Evolutionary conservation across 2,888 invertebrate species (phyloP).

Genomic region (Melieria omissa): DNA sequence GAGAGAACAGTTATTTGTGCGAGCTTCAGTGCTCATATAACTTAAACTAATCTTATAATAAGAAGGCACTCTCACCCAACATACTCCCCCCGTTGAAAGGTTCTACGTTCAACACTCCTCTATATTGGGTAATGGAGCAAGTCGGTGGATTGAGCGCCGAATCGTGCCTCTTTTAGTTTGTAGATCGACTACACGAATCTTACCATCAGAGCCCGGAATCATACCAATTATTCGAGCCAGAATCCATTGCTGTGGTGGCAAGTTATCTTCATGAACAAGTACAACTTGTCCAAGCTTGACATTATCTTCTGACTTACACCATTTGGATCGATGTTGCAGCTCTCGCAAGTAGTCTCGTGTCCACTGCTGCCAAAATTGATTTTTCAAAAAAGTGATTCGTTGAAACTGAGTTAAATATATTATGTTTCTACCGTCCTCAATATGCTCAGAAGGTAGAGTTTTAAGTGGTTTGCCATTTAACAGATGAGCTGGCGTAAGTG

Average conservation of each 20-base stretch:
- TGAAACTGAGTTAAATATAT: constrained; percentile 35
- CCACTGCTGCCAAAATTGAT: constrained; percentile 41
- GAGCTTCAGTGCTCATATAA: too few species aligned
- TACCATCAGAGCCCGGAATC: constrained; percentile 34
- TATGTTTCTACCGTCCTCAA: not conserved
- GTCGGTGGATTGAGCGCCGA: constrained; percentile 25
- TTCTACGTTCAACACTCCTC: not conserved
- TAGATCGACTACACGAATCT: constrained; percentile 37
- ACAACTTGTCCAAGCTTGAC: constrained; percentile 38
- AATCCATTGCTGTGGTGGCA: constrained; percentile 40
- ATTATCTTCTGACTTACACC: constrained; percentile 31
- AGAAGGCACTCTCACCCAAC: not conserved
- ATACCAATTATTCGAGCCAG: constrained; percentile 30
- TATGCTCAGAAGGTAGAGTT: not conserved
- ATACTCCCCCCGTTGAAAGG: constrained; percentile 18
- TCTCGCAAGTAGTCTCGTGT: constrained; percentile 36
- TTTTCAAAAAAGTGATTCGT: constrained; percentile 34
- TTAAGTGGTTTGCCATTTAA: constrained; percentile 29
- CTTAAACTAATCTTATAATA: too few species aligned
- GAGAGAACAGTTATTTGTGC: too few species aligned
- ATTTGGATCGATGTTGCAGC: constrained; percentile 35
- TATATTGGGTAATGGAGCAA: constrained; percentile 17
- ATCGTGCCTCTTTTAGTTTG: constrained; percentile 28
- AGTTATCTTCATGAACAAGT: constrained; percentile 40
- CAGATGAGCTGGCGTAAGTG: constrained; percentile 42